phyloP scores from a whole-genome alignment of 2,888 invertebrate genomes.

The Fragum whitleyi region DNA sequence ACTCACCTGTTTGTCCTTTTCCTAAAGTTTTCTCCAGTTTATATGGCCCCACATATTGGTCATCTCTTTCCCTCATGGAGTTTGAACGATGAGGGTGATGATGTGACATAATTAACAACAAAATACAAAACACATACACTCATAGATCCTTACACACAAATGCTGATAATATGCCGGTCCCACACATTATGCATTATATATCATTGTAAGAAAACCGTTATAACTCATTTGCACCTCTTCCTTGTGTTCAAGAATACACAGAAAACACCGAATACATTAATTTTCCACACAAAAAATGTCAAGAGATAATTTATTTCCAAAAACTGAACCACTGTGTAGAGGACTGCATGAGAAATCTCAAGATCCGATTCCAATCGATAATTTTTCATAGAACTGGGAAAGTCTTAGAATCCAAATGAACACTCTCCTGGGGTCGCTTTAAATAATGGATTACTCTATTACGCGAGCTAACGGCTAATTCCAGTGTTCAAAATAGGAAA shows the following conservation, averaged over 20 bases:
- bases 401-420: conserved; percentile 10
- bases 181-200: conserved; percentile 12
- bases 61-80: conserved; percentile 74
- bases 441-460: background rate
- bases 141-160: background rate
- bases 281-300: background rate
- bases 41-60: conserved; percentile 98
- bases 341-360: background rate
- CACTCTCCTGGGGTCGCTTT: background rate
- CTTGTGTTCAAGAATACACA: background rate
- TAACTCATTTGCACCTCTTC: background rate
- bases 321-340: conserved; percentile 1
- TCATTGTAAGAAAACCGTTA: background rate
- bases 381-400: background rate
- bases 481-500: conserved; percentile 1
- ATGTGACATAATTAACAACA: conserved; percentile 14
- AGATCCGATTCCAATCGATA: conserved; percentile 12
- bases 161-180: background rate
- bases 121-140: background rate
- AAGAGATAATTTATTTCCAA: background rate
- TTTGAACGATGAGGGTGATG: conserved; percentile 62
- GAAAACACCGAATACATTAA: background rate
- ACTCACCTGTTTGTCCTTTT: conserved; percentile 99
- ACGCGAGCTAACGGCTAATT: background rate
- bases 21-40: conserved; percentile 99